Base-by-base conservation (phyloP, 2,797 vertebrate species). In the Neopelma chrysocephalum region DNA sequence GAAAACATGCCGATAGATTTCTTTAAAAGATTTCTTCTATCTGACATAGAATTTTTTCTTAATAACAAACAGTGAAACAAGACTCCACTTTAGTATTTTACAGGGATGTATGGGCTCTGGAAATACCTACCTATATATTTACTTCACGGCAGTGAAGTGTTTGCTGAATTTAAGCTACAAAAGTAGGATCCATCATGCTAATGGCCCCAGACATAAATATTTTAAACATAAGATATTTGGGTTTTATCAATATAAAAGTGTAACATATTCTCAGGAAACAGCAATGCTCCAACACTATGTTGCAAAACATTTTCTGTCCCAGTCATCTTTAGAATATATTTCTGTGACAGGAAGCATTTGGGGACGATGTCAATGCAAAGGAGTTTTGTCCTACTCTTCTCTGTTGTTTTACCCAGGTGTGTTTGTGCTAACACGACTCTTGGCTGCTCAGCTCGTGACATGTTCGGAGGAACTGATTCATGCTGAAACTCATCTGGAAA, bases 341-440 rank as follows among this genome's bases (percentile, higher is more conserved):
- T 69, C 66, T 62, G 38, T 13, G 36, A 43, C 3, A 61, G 21
- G 69, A 79, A 72, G 43, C 21, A 69, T 29, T 2, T 36, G 21
- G 11, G 36, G 32, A 69, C 61, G 66, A 40, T 0, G 1, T 12
- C 40, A 45, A 21, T 6, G 16, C 27, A 29, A 31, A 3, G 3
- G 23, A 91, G 31, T 25, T 66, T 22, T 62, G 18, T 50, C 47
- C 71, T 51, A 0, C 40, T 54, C 12, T 32, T 31, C 53, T 48
- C 48, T 53, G 15, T 2, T 45, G 48, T 6, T 70, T 54, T 11
- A 71, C 12, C 10, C 11, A 6, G 4, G 1, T 0, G 9, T 27
- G 15, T 9, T 36, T 14, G 25, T 1, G 0, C 20, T 7, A 38
- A 48, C 47, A 16, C 1, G 42, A 78, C 23, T 2, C 0, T 21